Percentiles rank a stretch among this genome's conserved stretches.
Evolutionary conservation across 2,113 vertebrate genomes (phyloP).

Genomic region (Spheniscus mendiculus): DNA sequence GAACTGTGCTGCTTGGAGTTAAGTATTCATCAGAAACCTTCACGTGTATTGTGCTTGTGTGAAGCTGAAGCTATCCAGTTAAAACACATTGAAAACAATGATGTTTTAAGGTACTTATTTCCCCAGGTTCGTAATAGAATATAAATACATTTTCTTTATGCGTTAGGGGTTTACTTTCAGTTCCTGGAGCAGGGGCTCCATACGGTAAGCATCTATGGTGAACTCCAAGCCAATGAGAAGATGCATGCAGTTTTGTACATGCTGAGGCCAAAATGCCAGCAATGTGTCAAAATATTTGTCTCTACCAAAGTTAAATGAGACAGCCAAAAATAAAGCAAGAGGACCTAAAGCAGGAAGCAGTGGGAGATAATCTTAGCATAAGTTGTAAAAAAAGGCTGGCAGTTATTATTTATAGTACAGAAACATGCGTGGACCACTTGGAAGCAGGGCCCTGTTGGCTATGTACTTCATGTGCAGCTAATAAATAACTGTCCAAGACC

Average conservation of each 20-base stretch:
- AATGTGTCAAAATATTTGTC: neutral
- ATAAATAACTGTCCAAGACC: neutral
- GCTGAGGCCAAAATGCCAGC: neutral
- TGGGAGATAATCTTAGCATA: neutral
- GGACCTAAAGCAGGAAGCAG: neutral
- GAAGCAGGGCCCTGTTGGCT: neutral
- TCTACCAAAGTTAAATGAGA: neutral
- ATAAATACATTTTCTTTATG: neutral
- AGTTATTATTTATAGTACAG: slow-evolving; percentile 4
- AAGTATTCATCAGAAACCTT: neutral
- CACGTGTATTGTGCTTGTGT: neutral
- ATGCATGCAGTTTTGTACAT: neutral
- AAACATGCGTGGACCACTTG: neutral
- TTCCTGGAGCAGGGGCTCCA: neutral
- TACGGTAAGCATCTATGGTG: neutral
- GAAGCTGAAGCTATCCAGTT: neutral
- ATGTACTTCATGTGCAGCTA: neutral
- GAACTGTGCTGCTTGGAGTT: neutral
- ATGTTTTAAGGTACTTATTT: neutral
- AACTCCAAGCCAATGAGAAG: neutral
- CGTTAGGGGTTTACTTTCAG: neutral
- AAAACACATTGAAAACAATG: neutral
- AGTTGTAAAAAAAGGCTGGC: neutral
- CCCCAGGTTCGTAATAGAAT: neutral
- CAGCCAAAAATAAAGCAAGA: slow-evolving; percentile 5